A percentile compares a stretch with the other conserved stretches of the same genome.
phyloP scores from a whole-genome alignment of 1,140 invertebrate genomes.

The Drosophila sp. region DNA sequence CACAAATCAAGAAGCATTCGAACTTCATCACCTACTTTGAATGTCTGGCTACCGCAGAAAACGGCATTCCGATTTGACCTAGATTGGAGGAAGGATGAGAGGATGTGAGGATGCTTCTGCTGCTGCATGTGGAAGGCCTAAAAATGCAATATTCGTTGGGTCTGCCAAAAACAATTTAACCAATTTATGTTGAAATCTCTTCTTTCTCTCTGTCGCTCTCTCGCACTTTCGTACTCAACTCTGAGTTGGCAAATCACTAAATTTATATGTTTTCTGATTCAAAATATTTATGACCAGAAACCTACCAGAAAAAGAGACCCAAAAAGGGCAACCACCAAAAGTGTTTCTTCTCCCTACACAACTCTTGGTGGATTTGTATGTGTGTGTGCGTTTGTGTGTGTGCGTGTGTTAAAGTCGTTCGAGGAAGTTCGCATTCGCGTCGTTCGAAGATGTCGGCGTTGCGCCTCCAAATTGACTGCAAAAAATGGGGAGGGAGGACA shows the following conservation, averaged over 20 bases:
- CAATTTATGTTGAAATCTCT: slow-evolving; percentile 76
- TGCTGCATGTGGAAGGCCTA: slow-evolving; percentile 23
- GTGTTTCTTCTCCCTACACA: slow-evolving; percentile 48
- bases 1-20: slow-evolving; percentile 79
- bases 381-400: background rate
- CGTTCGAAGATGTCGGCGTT: slow-evolving; percentile 39
- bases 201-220: slow-evolving; percentile 43
- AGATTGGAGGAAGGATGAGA: slow-evolving; percentile 6
- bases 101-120: slow-evolving; percentile 31
- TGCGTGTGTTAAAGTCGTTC: slow-evolving; percentile 4
- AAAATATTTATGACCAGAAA: slow-evolving; percentile 82
- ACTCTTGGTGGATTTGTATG: background rate
- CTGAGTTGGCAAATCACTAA: slow-evolving; percentile 79
- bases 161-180: slow-evolving; percentile 82
- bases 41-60: slow-evolving; percentile 74
- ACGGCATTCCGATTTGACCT: slow-evolving; percentile 26
- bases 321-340: slow-evolving; percentile 69
- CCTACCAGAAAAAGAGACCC: slow-evolving; percentile 43
- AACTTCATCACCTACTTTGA: slow-evolving; percentile 82
- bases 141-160: slow-evolving; percentile 73
- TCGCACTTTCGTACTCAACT: slow-evolving; percentile 41
- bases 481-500: slow-evolving; percentile 76
- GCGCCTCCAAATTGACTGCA: slow-evolving; percentile 70
- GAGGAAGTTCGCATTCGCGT: slow-evolving; percentile 37
- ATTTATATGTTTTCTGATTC: slow-evolving; percentile 83